Percentiles rank a stretch among this genome's conserved stretches.
These are phyloP conservation scores for Ceuthmochares aereus DNA, from an alignment of 2,113 vertebrate genomes.

Conservation along the genomic window DNA sequence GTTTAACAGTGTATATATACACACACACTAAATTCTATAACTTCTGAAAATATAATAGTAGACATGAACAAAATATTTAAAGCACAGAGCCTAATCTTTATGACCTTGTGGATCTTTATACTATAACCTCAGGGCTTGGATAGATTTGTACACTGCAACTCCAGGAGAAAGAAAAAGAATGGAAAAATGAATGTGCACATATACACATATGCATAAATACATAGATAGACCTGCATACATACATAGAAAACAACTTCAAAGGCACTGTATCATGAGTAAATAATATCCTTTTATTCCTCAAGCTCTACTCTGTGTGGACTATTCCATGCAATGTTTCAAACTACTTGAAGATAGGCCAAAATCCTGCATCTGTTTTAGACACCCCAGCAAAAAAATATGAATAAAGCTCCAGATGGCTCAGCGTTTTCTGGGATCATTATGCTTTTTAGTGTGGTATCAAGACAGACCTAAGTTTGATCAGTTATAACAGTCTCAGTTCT, in stretches of 20 bases:
- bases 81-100: background rate
- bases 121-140: background rate
- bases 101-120: background rate
- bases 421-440: background rate
- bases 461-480: background rate
- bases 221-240: background rate
- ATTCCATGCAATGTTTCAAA: background rate
- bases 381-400: background rate
- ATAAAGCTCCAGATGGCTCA: background rate
- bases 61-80: background rate
- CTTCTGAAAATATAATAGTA: background rate
- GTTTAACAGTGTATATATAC: background rate
- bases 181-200: background rate
- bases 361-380: background rate
- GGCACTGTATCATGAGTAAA: background rate
- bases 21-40: background rate
- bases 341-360: background rate
- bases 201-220: background rate
- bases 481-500: background rate
- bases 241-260: background rate
- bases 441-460: background rate
- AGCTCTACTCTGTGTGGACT: background rate
- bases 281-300: background rate
- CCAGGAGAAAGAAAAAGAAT: background rate
- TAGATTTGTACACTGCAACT: background rate